Evolutionary conservation across 30 jellyfish, hydroid and myxozoan species (phyloP), one percentile per base, ranked within the genome.

Genomic region (Aurelia coerulea): DNA sequence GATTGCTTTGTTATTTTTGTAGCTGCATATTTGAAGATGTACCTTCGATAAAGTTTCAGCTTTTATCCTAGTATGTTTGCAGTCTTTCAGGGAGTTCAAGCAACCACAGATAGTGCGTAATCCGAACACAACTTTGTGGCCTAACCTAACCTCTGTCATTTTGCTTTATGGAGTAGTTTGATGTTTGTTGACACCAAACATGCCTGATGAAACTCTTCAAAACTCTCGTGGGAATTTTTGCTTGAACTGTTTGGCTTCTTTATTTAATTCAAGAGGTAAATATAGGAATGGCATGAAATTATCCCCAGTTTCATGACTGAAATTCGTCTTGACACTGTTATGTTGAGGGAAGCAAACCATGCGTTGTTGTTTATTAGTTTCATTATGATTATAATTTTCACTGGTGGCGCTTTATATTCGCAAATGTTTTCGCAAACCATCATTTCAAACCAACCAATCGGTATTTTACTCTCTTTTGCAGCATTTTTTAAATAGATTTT

Each of bases 81-180:
- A 59, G 89, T 65, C 41, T 9, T 63, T 64, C 80, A 19, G 68
- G 67, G 80, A 11, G 89, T 69, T 62, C 35, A 72, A 79, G 80
- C 73, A 58, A 46, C 80, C 89, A 65, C 80, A 79, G 62, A 74
- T 79, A 78, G 74, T 62, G 89, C 78, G 89, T 79, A 79, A 79
- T 79, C 89, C 89, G 80, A 79, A 65, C 81, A 65, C 65, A 78
- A 67, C 74, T 59, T 79, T 79, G 80, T 53, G 89, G 89, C 80
- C 89, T 79, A 65, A 46, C 73, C 54, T 23, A 70, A 70, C 62
- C 46, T 32, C 46, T 32, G 32, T 70, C 53, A 32, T 31, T 23
- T 31, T 70, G 80, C 42, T 58, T 52, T 56, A 75, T 75, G 56
- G 69, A 16, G 23, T 58, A 23, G 86, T 13, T 42, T 75, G 46